Conservation (phyloP, 2,797 vertebrate species). For the Pseudotriccus pelzelni region DNA sequence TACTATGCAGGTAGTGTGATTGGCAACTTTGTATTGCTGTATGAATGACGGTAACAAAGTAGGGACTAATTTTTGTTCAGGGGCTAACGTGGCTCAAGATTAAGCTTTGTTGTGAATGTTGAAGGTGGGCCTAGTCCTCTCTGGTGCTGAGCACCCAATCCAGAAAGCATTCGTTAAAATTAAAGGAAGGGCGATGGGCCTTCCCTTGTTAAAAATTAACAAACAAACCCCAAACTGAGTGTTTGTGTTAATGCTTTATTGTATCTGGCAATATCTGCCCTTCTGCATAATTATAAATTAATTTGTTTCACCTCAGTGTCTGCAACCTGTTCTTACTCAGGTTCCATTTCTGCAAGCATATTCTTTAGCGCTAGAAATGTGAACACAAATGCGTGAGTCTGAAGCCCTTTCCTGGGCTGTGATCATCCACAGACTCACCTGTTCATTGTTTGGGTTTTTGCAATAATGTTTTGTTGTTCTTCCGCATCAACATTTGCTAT, state of each 20-base stretch:
- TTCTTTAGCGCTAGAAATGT: not conserved
- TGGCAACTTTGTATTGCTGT: not conserved
- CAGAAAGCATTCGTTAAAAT: not conserved
- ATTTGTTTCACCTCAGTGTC: not conserved
- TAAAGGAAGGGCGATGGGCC: not conserved
- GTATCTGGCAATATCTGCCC: not conserved
- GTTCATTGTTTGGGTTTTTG: not conserved
- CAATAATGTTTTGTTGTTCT: constrained; percentile 15
- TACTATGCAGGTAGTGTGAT: not conserved
- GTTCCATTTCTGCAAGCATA: not conserved
- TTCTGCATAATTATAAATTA: not conserved
- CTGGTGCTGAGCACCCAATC: not conserved
- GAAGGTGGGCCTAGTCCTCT: not conserved
- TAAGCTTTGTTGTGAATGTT: not conserved
- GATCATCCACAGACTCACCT: not conserved
- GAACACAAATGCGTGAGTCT: not conserved
- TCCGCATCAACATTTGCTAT: constrained; percentile 2
- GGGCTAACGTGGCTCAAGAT: not conserved
- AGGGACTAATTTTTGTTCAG: not conserved
- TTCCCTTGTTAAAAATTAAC: not conserved
- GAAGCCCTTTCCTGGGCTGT: not conserved
- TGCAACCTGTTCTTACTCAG: not conserved
- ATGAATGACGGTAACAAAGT: not conserved
- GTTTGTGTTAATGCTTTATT: not conserved
- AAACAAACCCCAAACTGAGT: not conserved